Evolutionary conservation across 1,140 invertebrate species (phyloP).

Genomic region (Nebria ingens): DNA sequence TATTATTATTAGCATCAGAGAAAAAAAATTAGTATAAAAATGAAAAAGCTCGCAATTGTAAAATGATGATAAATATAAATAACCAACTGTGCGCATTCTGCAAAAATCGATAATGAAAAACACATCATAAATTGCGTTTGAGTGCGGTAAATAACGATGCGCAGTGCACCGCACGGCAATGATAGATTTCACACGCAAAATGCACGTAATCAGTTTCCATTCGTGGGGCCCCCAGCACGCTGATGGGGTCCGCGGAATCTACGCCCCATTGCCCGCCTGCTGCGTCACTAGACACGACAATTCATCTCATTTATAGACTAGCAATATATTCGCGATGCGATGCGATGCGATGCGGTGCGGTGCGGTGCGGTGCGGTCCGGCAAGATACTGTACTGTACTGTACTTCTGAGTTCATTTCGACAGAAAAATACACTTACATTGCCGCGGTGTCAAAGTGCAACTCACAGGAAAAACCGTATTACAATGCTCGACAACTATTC

Average conservation of each 20-base stretch:
- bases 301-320: neutral
- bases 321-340: neutral
- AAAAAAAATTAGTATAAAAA: too few species aligned
- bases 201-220: neutral
- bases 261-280: neutral
- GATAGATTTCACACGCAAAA: conserved; percentile 8
- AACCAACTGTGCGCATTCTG: neutral
- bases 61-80: neutral
- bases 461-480: too few species aligned
- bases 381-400: too few species aligned
- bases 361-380: too few species aligned
- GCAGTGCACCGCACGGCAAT: neutral
- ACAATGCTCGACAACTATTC: too few species aligned
- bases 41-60: neutral
- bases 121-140: neutral
- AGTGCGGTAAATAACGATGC: neutral
- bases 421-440: too few species aligned
- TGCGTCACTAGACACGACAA: neutral
- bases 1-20: too few species aligned
- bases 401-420: too few species aligned
- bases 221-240: neutral
- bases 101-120: conserved; percentile 8
- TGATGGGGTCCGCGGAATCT: neutral
- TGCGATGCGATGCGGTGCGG: neutral
- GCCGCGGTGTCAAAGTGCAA: too few species aligned